A percentile compares a stretch with the other conserved stretches of the same genome.
These are phyloP conservation scores for Oconnorella tubifera DNA, from an alignment of 2,888 invertebrate species.

Conservation along the genomic window DNA sequence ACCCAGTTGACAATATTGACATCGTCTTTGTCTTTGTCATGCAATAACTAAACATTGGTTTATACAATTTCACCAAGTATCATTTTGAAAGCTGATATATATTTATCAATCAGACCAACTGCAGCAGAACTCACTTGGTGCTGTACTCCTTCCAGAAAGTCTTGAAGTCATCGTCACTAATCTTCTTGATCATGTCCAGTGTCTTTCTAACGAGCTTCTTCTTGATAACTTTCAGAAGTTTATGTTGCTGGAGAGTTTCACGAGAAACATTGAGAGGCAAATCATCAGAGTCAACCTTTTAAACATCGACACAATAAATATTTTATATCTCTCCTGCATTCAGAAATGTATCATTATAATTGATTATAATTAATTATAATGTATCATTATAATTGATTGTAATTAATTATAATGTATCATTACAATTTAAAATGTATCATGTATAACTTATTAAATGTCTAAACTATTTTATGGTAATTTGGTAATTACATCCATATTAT, in stretches of 20 bases:
- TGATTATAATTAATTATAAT: not conserved
- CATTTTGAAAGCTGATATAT: no score
- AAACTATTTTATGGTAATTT: no score
- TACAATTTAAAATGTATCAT: no score
- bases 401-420: no score
- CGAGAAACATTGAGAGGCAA: constrained; percentile 95
- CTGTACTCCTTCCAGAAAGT: constrained; percentile 99
- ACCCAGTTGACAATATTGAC: no score
- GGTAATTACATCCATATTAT: no score
- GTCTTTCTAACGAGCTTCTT: constrained; percentile 97
- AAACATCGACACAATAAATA: constrained; percentile 17
- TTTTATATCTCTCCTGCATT: not conserved
- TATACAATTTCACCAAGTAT: no score
- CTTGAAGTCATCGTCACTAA: constrained; percentile 80
- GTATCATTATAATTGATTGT: not conserved
- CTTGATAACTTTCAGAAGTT: constrained; percentile 96
- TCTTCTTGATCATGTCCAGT: constrained; percentile 95
- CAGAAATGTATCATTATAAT: not conserved
- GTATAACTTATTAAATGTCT: no score
- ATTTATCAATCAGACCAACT: no score
- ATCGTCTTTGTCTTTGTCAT: no score
- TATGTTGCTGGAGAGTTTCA: constrained; percentile 97
- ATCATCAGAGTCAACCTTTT: constrained; percentile 88
- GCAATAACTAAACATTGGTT: no score
- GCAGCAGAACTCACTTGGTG: constrained; percentile 80